These are phyloP conservation scores for Saccopteryx bilineata DNA, from an alignment of 2,113 vertebrate genomes.

Conservation along the genomic window DNA sequence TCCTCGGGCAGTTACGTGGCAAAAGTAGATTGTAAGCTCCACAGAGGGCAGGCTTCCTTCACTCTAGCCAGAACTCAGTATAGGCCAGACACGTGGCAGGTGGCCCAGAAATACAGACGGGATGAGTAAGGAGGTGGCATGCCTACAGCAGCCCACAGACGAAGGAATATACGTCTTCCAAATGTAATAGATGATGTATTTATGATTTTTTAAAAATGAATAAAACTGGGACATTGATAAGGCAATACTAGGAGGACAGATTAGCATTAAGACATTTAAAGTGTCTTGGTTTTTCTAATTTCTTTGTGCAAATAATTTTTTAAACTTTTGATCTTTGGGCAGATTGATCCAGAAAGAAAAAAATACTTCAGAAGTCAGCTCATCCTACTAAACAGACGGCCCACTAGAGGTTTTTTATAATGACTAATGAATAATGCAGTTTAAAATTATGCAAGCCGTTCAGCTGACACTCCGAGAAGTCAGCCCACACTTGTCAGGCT, in stretches of 20 bases:
- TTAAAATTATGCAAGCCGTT: neutral
- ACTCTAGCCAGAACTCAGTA: neutral
- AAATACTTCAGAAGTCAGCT: constrained; percentile 41
- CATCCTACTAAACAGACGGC: neutral
- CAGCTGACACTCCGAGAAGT: neutral
- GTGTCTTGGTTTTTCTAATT: neutral
- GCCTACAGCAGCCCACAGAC: neutral
- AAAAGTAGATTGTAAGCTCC: neutral
- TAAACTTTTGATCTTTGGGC: constrained; percentile 13
- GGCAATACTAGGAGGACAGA: neutral
- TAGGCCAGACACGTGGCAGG: neutral
- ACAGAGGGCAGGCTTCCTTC: neutral
- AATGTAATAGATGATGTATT: neutral
- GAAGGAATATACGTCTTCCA: neutral
- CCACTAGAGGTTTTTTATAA: neutral
- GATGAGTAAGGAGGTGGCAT: neutral
- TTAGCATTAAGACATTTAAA: neutral
- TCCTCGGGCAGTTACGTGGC: neutral
- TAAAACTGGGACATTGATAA: neutral
- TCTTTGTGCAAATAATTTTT: neutral
- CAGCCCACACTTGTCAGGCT: too few relatives aligned
- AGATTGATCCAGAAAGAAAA: constrained; percentile 29
- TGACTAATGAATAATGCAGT: neutral
- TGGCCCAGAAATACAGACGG: neutral
- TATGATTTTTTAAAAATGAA: constrained; percentile 33